Percentiles rank a stretch among this genome's conserved stretches.
phyloP scores from a whole-genome alignment of 2,797 vertebrate species.

The Enteromius argenteus region DNA sequence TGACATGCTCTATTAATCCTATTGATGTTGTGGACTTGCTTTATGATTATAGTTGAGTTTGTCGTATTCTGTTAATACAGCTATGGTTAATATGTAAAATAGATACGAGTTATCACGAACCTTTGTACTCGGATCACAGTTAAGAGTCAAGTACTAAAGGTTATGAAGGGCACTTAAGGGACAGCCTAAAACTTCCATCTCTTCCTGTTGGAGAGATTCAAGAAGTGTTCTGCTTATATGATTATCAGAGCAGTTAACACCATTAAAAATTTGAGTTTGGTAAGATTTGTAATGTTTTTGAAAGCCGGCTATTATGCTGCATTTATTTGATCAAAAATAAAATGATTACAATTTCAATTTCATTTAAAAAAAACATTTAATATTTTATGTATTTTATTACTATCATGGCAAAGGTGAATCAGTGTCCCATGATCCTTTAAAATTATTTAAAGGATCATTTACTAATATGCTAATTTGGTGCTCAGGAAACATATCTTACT shows the following conservation, averaged over 20 bases:
- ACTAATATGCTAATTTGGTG: background rate
- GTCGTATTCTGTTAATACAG: conserved; percentile 12
- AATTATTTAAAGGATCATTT: no score
- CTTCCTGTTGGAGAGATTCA: background rate
- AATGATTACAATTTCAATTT: background rate
- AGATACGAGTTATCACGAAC: background rate
- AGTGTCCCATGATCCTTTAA: background rate
- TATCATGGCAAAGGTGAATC: background rate
- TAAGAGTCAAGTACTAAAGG: background rate
- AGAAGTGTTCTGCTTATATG: background rate
- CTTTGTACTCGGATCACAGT: background rate
- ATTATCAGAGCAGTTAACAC: background rate
- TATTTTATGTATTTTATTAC: background rate
- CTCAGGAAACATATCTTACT: background rate
- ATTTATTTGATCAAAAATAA: background rate
- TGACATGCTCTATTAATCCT: conserved; percentile 53
- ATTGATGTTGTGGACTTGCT: conserved; percentile 41
- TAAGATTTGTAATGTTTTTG: background rate
- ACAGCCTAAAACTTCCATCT: background rate
- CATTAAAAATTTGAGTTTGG: background rate
- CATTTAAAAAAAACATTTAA: background rate
- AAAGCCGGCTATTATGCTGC: background rate
- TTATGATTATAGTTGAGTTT: conserved; percentile 33
- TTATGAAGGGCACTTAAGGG: background rate
- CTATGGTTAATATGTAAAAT: conserved; percentile 14